A percentile compares a stretch with the other conserved stretches of the same genome.
Evolutionary conservation across 1,140 invertebrate species (phyloP).

Genomic region (Acromyrmex heyeri): DNA sequence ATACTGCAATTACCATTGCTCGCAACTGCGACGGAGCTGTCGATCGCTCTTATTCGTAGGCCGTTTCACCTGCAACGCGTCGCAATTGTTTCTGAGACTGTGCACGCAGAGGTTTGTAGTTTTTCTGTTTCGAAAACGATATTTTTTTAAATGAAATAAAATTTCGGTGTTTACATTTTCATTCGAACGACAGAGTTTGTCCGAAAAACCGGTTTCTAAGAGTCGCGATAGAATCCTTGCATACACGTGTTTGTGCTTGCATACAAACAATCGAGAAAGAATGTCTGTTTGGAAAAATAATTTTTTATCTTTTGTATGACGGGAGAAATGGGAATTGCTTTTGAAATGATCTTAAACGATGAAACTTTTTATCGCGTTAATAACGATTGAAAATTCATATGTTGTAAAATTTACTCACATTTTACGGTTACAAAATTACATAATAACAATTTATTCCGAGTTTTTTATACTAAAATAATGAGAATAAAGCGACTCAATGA

Average conservation of each 20-base stretch:
- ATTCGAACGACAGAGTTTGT: slow-evolving; percentile 1
- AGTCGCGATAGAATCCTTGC: slow-evolving; percentile 25
- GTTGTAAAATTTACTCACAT: neutral
- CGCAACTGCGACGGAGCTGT: slow-evolving; percentile 30
- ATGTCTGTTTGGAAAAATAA: neutral
- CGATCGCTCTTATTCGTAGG: slow-evolving; percentile 29
- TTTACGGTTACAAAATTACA: neutral
- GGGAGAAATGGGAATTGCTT: neutral
- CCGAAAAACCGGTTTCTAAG: slow-evolving; percentile 8
- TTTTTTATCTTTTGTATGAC: neutral
- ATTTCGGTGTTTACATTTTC: slow-evolving; percentile 20
- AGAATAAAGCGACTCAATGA: slow-evolving; percentile 13
- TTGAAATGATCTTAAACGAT: neutral
- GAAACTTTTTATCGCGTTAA: neutral
- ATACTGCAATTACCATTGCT: slow-evolving; percentile 62
- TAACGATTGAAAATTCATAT: neutral
- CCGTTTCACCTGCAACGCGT: slow-evolving; percentile 3
- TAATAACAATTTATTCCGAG: neutral
- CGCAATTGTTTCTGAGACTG: slow-evolving; percentile 44
- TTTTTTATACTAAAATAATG: neutral
- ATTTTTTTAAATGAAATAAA: slow-evolving; percentile 1
- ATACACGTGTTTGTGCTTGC: neutral
- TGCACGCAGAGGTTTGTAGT: slow-evolving; percentile 20
- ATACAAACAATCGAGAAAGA: neutral
- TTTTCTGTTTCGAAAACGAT: slow-evolving; percentile 29